Base-by-base conservation (phyloP, 2,888 invertebrate genomes). In the Spilarctia lutea region DNA sequence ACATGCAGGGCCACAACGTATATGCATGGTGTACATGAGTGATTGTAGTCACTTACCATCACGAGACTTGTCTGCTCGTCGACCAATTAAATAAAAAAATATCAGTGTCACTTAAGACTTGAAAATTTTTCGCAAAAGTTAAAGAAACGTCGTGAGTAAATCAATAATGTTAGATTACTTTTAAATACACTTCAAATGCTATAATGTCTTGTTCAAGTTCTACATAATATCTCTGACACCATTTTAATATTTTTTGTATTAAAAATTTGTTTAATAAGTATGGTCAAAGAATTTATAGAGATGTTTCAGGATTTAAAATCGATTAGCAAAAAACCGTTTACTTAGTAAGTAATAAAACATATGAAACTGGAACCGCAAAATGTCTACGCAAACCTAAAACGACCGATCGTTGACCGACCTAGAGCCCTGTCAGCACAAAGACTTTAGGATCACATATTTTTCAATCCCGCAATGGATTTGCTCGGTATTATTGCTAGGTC, bases 341-440 rank as follows among this genome's bases (percentile, higher is more conserved):
- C 63, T 63, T 33, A 63, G 18, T 65, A 52, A 73, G 35, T 65
- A 3, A 33, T 30, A 30, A 48, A 48, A 65, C 68, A 3, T 45
- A 27, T 65, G 27, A n/a, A 39, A 20, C 6, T 4, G 39, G 42
- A n/a, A 48, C 33, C 4, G 24, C 11, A 63, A 11, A 35, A 39
- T 71, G 30, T 42, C 63, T 68, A 42, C 65, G 24, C 11, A 10
- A 35, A 48, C 48, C 63, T 11, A 39, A 24, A 20, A 65, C 73
- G 75, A 80, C 81, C 73, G 72, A 67, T 71, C 73, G 67, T 45
- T 80, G 83, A 72, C 85, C 78, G 68, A 27, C 76, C 83, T 66
- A 83, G 81, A 80, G 75, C 82, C 60, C 73, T 65, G 18, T 42
- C 24, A 71, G 75, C 16, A 75, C 73, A 45, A 52, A 73, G 60